Percentiles rank a stretch among this genome's conserved stretches.
phyloP scores from a whole-genome alignment of 2,113 vertebrate genomes.

The Anhinga anhinga region DNA sequence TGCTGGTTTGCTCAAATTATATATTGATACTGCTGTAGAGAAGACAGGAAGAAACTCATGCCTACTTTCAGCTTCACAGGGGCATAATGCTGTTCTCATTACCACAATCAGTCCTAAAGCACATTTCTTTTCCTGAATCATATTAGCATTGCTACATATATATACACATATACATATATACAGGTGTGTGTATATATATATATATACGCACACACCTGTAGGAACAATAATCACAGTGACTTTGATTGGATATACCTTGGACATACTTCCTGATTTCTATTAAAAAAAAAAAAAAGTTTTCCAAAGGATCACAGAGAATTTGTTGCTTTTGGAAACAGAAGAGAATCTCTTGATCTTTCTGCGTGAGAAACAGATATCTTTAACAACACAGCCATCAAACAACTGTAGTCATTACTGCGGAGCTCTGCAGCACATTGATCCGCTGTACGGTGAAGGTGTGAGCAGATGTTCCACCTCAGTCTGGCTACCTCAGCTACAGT shows the following conservation, averaged over 20 bases:
- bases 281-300: neutral
- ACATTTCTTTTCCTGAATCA: neutral
- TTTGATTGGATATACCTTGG: neutral
- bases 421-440: neutral
- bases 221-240: neutral
- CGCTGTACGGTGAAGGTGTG: rapidly evolving
- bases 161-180: neutral
- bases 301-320: neutral
- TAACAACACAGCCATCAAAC: neutral
- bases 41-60: neutral
- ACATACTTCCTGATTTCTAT: neutral
- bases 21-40: neutral
- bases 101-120: neutral
- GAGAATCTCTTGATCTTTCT: neutral
- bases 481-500: neutral
- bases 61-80: neutral
- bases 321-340: neutral
- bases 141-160: neutral
- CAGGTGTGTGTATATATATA: too few relatives aligned
- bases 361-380: neutral
- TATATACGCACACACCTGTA: neutral
- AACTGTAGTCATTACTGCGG: neutral
- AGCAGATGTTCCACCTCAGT: neutral
- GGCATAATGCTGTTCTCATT: neutral
- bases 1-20: neutral